Conservation (phyloP, 2,797 vertebrate genomes). For the Acanthurus leucopareius region DNA sequence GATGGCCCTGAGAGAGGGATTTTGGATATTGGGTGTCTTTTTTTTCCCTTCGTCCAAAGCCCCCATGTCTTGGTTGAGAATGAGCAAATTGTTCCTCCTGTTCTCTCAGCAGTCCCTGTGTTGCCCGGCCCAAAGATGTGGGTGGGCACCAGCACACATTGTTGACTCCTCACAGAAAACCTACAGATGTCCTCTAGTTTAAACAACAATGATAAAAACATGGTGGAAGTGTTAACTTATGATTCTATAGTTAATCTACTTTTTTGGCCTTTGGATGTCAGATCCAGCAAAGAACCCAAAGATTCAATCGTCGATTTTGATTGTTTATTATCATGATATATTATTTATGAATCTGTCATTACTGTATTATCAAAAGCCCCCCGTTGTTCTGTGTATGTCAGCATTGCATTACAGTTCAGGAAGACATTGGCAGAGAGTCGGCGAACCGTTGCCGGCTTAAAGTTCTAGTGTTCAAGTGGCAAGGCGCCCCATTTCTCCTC, state of each 20-base stretch:
- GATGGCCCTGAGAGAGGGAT: constrained; percentile 88
- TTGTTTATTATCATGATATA: constrained; percentile 5
- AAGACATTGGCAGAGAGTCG: constrained; percentile 76
- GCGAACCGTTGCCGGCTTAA: constrained; percentile 80
- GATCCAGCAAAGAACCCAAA: constrained; percentile 9
- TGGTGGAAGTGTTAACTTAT: constrained; percentile 29
- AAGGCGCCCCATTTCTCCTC: constrained; percentile 83
- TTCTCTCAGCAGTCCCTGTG: constrained; percentile 72
- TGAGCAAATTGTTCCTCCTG: constrained; percentile 86
- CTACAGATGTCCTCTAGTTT: constrained; percentile 33
- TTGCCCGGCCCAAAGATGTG: constrained; percentile 72
- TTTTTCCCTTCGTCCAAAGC: constrained; percentile 73
- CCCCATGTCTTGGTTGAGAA: constrained; percentile 84
- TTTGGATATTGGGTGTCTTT: constrained; percentile 89
- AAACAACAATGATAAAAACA: constrained; percentile 18
- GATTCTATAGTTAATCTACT: neutral
- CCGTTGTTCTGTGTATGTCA: constrained; percentile 60
- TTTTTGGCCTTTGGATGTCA: neutral
- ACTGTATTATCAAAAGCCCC: constrained; percentile 53
- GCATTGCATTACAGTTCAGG: constrained; percentile 74
- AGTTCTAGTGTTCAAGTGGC: constrained; percentile 84
- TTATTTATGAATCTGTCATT: constrained; percentile 36
- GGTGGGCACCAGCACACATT: constrained; percentile 71
- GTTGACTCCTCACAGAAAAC: constrained; percentile 63
- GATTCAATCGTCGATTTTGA: neutral